These are phyloP conservation scores for Campylomormyrus numenius DNA, from an alignment of 2,113 vertebrate genomes.

Conservation along the genomic window DNA sequence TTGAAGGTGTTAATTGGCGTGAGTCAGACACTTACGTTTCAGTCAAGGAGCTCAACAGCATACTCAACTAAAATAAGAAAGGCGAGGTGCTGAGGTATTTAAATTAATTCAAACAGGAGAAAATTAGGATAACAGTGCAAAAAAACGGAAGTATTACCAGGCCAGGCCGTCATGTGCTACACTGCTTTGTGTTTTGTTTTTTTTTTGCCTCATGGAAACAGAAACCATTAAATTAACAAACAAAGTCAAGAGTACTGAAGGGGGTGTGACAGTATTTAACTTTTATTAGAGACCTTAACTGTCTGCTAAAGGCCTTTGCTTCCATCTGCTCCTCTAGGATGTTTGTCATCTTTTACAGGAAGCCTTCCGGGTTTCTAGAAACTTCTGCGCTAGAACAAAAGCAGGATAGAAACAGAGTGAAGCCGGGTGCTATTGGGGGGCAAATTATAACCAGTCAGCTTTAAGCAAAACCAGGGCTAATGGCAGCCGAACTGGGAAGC, in stretches of 20 bases:
- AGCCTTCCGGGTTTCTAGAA: neutral
- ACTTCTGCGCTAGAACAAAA: neutral
- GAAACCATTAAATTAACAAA: neutral
- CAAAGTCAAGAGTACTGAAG: neutral
- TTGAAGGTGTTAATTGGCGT: constrained; percentile 80
- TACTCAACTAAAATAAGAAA: constrained; percentile 26
- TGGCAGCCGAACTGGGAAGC: neutral
- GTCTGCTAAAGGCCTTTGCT: neutral
- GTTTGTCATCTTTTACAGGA: neutral
- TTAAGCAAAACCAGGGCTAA: neutral
- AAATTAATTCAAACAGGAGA: constrained; percentile 26
- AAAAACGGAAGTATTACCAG: neutral
- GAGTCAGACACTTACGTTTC: constrained; percentile 70
- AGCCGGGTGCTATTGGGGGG: neutral
- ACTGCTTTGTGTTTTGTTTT: neutral
- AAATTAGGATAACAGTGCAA: constrained; percentile 1
- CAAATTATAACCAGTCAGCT: neutral
- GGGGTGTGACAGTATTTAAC: neutral
- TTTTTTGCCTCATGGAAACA: neutral
- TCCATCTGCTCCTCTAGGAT: neutral
- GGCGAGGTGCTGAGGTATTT: constrained; percentile 21
- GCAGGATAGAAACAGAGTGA: neutral
- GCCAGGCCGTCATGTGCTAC: neutral
- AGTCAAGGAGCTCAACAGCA: constrained; percentile 63
- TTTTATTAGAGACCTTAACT: neutral